Base-by-base conservation (phyloP, 2,888 invertebrate species). In the Mythimna loreyi region DNA sequence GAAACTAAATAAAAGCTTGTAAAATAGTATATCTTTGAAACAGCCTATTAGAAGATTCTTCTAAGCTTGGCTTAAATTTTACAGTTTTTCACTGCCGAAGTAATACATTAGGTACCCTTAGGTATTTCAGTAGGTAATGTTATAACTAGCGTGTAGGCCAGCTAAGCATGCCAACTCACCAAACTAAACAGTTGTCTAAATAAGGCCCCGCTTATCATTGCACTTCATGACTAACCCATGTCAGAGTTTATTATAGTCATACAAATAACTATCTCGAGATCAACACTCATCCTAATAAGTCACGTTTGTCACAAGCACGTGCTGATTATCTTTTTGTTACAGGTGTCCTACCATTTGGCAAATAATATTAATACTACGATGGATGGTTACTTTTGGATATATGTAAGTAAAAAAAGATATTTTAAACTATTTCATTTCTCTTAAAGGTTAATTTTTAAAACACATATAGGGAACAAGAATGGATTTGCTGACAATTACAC, bases 321-420 rank as follows among this genome's bases (percentile, higher is more conserved):
- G 56, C 60, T 70, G 36, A 71, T 55, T 71, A 40, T 11, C 9
- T 30, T 43, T 70, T 70, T 70, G 70, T 70, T 70, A 4, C 71
- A 70, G 70, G 28, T 52, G 28, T 9, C 28, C 11, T n/a, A 7
- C 52, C 8, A 2, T 19, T 16, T 3, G 9, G 8, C 28, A 28
- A 28, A 0, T 9, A 9, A 8, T 9, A 3, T 19, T 16, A n/a
- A 28, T 52, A 9, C 19, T 52, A 1, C 25, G 6, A 30, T 65
- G 65, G 65, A 11, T 23, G 1, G 1, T 50, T 1, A 50, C 49
- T 0, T 5, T 57, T 1, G 65, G 65, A 28, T 3, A 4, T 0
- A 19, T 1, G 65, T 65, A 50, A 57, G 65, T 59, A 21, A 16
- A 2, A n/a, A 8, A 33, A 9, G 16, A n/a, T 19, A n/a, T 52